Evolutionary conservation across 2,113 vertebrate species (phyloP), one percentile per base, ranked within the genome.

Genomic region (Pipa parva): DNA sequence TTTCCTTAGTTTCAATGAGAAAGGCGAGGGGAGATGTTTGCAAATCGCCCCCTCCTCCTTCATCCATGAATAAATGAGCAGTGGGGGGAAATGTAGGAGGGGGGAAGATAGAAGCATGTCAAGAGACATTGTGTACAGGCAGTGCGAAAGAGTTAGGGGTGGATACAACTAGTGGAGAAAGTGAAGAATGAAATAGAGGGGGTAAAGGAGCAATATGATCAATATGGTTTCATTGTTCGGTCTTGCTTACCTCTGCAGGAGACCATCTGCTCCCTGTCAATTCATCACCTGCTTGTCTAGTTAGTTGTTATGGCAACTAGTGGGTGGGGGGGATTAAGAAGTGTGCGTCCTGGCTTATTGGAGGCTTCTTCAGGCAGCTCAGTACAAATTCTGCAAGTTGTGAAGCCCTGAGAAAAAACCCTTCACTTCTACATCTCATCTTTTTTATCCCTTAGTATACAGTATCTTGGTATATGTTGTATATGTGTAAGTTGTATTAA

Each of bases 241-340:
- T 82, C 72, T 71, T 80, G 90, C 92, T 94, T 93, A 95, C 95
- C 95, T 97, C 93, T 78, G 80, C 87, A 82, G 94, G 91, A 91
- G 90, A 95, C 94, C 95, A 97, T 97, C 95, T 98, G 95, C 94
- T 98, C 91, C 84, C 93, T 94, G 94, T 97, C 95, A 97, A 96
- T 95, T 94, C 89, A 89, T 98, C 95, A 97, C 95, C 95, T 96
- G 95, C 95, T 95, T 85, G 90, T 92, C 92, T 92, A 88, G 88
- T 80, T 87, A 78, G 91, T 96, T 88, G 79, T 90, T 90, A 71
- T 58, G 88, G 91, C 85, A 92, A 97, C 93, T 52, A 52, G 64
- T 75, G 78, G 84, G 79, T 55, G 75, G 77, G 75, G 71, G n/a
- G 78, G 87, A 81, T 84, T 81, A 85, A 71, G 76, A 78, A 77